Base-by-base conservation (phyloP, 2,888 invertebrate species). In the Drosophila sordidula region DNA sequence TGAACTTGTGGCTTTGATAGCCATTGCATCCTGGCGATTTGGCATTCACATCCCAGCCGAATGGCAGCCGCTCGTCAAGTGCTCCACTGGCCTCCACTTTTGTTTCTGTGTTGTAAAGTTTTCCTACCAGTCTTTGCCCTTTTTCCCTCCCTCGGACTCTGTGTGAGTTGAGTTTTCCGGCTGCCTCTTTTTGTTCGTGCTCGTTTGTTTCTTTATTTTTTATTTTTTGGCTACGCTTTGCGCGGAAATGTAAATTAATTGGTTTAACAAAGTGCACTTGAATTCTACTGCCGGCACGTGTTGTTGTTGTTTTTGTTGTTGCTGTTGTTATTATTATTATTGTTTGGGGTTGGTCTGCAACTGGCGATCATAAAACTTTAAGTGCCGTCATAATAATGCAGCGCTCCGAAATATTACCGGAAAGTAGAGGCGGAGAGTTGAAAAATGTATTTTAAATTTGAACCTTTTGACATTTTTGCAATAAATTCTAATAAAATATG, bases 191-290 rank as follows among this genome's bases (percentile, higher is more conserved):
- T 51, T 58, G 51, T 44, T 12, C 11, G 32, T 45, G 22, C 41
- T 32, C 25, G 14, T 38, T 47, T 67, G 18, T 50, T 42, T 52
- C 50, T 22, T 56, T 46, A 42, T 38, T 46, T 16, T 34, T 22
- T 51, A 16, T n/a, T 76, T 85, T 76, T 70, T 22, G 71, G 50
- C 62, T 57, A 70, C 66, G 79, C 76, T 83, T 65, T 79, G 80
- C 80, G 79, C 88, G 85, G 85, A 86, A 85, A 86, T 83, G 80
- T 87, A 81, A 86, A 86, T 86, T 86, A 86, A 86, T 86, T 86
- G 85, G 86, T 86, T 79, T 80, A 87, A 86, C 85, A 77, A 87
- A 86, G 88, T 86, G 86, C 85, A 85, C 88, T 85, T 73, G 58
- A 85, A 74, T 75, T 75, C 65, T 69, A 44, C 85, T 71, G 75